Base-by-base conservation (phyloP, 2,113 vertebrate genomes). In the Loxodonta africana region DNA sequence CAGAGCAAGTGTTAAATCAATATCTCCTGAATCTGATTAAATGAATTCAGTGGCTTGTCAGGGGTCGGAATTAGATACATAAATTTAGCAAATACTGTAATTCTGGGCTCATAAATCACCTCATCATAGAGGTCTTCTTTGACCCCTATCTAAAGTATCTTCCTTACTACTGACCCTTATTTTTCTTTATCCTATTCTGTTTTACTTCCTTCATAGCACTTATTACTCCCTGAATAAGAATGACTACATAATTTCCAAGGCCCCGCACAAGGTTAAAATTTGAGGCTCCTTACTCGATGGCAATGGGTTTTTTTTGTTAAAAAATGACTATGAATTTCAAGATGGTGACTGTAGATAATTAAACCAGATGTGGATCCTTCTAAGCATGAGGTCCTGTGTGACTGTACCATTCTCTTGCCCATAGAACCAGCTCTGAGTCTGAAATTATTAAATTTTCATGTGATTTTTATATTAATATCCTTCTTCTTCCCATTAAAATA, bases 11-110 rank as follows among this genome's bases (percentile, higher is more conserved):
- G 8, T 44, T 86, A 71, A 78, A 89, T 95, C 44, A 83, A 7
- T 71, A 60, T 51, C 20, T 83, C 9, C 28, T 97, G 15, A 30
- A 71, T 83, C 81, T 87, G 67, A 23, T 21, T 63, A 74, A 82
- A 53, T 69, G 88, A 71, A 14, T 69, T 44, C 18, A 65, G 7
- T 83, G 20, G 28, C 11, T 46, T 92, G 2, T 73, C 62, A 53
- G 1, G 5, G 7, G 65, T 10, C 33, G 1, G 18, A 51, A 23
- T 53, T 8, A 88, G 62, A 30, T 67, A 9, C 6, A 88, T 28
- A 88, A 41, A 65, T 77, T 88, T 73, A 94, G 28, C 41, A 92
- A 96, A 60, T 90, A 67, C 15, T 46, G 0, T 85, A 81, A 84
- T 78, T 89, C 65, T 82, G 82, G 28, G 2, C 4, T 73, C 21